Percentiles rank a stretch among this genome's conserved stretches.
These are phyloP conservation scores for Pangasianodon hypophthalmus DNA, from an alignment of 2,113 vertebrate species.

Conservation along the genomic window DNA sequence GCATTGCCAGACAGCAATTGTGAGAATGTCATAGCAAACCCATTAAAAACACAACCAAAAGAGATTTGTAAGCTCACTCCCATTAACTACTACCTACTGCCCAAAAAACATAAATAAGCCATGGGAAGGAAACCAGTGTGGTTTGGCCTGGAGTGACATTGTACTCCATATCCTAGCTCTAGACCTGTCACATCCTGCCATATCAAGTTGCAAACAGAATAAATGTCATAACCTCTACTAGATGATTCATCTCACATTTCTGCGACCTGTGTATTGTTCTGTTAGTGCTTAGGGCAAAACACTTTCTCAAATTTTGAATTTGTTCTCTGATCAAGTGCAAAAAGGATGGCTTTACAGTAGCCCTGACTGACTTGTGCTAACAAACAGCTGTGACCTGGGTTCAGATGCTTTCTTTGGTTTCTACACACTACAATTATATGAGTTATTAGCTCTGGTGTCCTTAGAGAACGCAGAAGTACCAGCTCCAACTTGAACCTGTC, in stretches of 20 bases:
- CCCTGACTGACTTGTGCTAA: slow-evolving; percentile 30
- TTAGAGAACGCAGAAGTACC: slow-evolving; percentile 10
- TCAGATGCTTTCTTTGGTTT: slow-evolving; percentile 28
- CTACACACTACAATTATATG: slow-evolving; percentile 17
- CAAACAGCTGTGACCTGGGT: slow-evolving; percentile 34
- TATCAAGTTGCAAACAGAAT: slow-evolving; percentile 2
- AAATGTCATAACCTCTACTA: neutral
- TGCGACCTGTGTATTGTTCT: slow-evolving; percentile 8
- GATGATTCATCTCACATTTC: slow-evolving; percentile 17
- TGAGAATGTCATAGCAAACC: slow-evolving; percentile 15
- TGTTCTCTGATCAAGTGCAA: slow-evolving; percentile 2
- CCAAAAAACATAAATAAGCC: slow-evolving; percentile 32
- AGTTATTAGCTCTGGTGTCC: slow-evolving; percentile 24
- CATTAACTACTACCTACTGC: slow-evolving; percentile 25
- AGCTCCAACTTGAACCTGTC: slow-evolving; percentile 43
- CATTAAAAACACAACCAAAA: slow-evolving; percentile 16
- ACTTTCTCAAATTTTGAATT: neutral
- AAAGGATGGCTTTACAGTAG: slow-evolving; percentile 22
- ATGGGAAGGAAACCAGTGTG: slow-evolving; percentile 18
- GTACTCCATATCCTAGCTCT: neutral
- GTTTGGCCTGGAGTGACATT: slow-evolving; percentile 23
- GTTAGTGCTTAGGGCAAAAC: slow-evolving; percentile 13
- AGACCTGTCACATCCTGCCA: slow-evolving; percentile 17
- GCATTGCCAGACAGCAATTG: neutral
- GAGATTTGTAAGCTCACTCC: slow-evolving; percentile 27